These are phyloP conservation scores for Calliphora vicina DNA, from an alignment of 1,140 invertebrate genomes.

Conservation along the genomic window DNA sequence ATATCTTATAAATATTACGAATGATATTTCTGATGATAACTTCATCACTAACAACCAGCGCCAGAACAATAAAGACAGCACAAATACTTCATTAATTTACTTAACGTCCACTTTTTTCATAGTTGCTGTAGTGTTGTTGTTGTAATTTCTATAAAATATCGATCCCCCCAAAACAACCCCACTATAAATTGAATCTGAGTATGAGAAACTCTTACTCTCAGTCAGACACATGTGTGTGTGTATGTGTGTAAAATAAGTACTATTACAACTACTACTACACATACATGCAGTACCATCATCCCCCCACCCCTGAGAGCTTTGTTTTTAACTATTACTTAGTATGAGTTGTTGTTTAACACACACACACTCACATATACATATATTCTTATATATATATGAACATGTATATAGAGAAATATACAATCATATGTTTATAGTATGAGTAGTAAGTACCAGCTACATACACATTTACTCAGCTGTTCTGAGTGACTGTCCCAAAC, in stretches of 20 bases:
- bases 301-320: no score
- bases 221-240: neutral
- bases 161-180: conserved; percentile 19
- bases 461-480: neutral
- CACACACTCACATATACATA: neutral
- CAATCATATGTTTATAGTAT: no score
- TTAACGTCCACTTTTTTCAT: neutral
- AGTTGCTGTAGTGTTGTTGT: neutral
- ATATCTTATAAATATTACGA: no score
- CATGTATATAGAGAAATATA: neutral
- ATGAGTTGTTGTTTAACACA: no score
- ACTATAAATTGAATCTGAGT: neutral
- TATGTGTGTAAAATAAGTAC: neutral
- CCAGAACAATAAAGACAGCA: neutral
- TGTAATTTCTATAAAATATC: neutral
- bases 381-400: neutral
- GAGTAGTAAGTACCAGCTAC: neutral
- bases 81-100: neutral
- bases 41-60: neutral
- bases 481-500: no score
- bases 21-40: neutral
- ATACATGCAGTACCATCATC: neutral
- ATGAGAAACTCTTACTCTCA: neutral
- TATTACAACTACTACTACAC: neutral
- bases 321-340: no score